Evolutionary conservation across 2,888 invertebrate genomes (phyloP).

Genomic region (Drosophila emarginata): DNA sequence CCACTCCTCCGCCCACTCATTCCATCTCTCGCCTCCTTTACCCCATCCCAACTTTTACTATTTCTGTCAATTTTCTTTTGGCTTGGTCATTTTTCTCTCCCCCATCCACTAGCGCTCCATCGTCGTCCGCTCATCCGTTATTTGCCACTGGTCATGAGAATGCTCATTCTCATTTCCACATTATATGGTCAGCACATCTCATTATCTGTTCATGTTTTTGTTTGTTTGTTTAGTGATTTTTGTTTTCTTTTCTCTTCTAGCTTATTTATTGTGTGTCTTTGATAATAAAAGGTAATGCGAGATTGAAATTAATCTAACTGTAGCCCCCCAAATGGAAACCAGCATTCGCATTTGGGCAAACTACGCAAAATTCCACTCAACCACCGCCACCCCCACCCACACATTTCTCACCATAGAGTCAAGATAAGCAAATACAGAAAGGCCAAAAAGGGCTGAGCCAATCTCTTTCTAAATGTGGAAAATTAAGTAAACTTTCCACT

Average conservation of each 20-base stretch:
- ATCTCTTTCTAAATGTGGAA: too few species aligned
- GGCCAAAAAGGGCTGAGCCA: too few species aligned
- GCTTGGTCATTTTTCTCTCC: conserved; percentile 57
- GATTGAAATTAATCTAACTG: conserved; percentile 26
- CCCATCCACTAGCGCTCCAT: conserved; percentile 7
- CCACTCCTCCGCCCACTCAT: conserved; percentile 14
- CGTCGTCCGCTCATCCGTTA: conserved; percentile 13
- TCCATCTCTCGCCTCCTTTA: conserved; percentile 15
- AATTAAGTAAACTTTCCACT: too few species aligned
- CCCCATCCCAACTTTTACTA: conserved; percentile 4
- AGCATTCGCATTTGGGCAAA: background rate
- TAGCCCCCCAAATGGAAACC: conserved; percentile 16
- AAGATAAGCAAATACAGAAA: background rate
- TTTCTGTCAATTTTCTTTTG: conserved; percentile 35
- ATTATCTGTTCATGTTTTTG: conserved; percentile 61
- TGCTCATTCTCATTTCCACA: conserved; percentile 71
- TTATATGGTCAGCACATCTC: conserved; percentile 68
- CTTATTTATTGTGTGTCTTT: conserved; percentile 55
- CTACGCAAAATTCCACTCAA: too few species aligned
- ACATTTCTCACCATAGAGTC: background rate
- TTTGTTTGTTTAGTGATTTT: conserved; percentile 59
- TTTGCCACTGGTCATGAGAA: conserved; percentile 3
- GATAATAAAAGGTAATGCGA: conserved; percentile 58
- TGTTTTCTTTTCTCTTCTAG: conserved; percentile 8
- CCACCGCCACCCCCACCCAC: background rate